Evolutionary conservation across 2,888 invertebrate species (phyloP).

Genomic region (Habrosyne pyritoides): DNA sequence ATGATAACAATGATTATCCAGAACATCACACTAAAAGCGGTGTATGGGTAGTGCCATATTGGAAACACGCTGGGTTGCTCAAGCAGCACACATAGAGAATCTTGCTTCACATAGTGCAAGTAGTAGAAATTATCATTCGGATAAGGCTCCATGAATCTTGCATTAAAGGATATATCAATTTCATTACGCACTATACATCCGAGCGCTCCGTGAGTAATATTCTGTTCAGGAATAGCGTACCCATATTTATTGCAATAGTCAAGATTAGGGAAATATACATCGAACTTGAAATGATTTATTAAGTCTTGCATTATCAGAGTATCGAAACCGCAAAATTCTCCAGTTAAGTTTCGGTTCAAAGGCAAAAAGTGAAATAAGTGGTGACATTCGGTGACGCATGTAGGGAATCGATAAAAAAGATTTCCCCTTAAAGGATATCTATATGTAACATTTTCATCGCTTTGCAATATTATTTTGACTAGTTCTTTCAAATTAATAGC

Average conservation of each 20-base stretch:
- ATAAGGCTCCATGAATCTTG: constrained; percentile 54
- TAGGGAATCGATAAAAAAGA: constrained; percentile 55
- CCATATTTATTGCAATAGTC: constrained; percentile 38
- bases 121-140: constrained; percentile 33
- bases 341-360: constrained; percentile 27
- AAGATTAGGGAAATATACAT: constrained; percentile 30
- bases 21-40: constrained; percentile 18
- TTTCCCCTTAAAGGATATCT: constrained; percentile 48
- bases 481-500: constrained; percentile 22
- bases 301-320: constrained; percentile 52
- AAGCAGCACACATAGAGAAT: constrained; percentile 48
- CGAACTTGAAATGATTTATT: constrained; percentile 44
- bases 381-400: constrained; percentile 45
- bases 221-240: constrained; percentile 24
- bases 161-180: constrained; percentile 60
- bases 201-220: constrained; percentile 40
- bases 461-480: constrained; percentile 17
- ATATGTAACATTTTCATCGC: constrained; percentile 28
- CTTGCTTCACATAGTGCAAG: constrained; percentile 39
- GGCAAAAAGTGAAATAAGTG: constrained; percentile 37
- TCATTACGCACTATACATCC: constrained; percentile 40
- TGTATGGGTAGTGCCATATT: constrained; percentile 46
- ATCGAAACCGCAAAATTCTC: constrained; percentile 54
- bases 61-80: constrained; percentile 38
- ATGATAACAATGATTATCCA: constrained; percentile 24